phyloP scores from a whole-genome alignment of 2,797 vertebrate species.

The Orestias chungarensis region DNA sequence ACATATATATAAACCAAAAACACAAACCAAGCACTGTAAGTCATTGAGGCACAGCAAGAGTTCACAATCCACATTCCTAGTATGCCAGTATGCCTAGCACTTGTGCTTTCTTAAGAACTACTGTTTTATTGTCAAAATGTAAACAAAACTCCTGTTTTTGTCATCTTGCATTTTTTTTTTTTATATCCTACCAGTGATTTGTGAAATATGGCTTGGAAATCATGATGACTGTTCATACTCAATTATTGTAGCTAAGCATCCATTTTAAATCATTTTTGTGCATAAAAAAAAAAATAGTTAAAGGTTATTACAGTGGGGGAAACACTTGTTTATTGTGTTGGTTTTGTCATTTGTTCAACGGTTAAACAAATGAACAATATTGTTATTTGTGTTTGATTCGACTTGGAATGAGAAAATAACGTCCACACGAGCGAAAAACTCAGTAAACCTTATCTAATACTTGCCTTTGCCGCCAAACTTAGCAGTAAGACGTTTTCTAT shows the following conservation, averaged over 20 bases:
- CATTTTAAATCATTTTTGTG: not conserved
- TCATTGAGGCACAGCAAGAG: constrained; percentile 47
- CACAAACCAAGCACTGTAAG: constrained; percentile 62
- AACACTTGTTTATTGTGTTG: not conserved
- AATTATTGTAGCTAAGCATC: not conserved
- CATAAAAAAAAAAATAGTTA: not conserved
- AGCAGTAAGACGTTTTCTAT: not conserved
- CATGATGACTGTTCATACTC: constrained; percentile 29
- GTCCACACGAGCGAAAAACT: not conserved
- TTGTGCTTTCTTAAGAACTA: constrained; percentile 44
- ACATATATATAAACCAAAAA: constrained; percentile 52
- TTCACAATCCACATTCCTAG: constrained; percentile 64
- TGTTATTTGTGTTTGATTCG: not conserved
- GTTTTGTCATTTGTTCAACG: not conserved
- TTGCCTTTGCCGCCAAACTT: not conserved
- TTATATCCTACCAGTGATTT: constrained; percentile 18
- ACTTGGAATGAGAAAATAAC: not conserved
- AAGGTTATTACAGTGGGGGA: not conserved
- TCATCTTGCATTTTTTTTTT: constrained; percentile 12
- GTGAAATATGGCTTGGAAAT: constrained; percentile 35
- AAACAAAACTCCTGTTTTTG: constrained; percentile 34
- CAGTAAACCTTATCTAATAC: not conserved
- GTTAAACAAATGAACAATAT: not conserved
- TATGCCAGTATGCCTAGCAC: constrained; percentile 50
- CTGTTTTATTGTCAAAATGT: constrained; percentile 45